Conservation (phyloP, 2,888 invertebrate genomes). For the Nymphalis c-album region DNA sequence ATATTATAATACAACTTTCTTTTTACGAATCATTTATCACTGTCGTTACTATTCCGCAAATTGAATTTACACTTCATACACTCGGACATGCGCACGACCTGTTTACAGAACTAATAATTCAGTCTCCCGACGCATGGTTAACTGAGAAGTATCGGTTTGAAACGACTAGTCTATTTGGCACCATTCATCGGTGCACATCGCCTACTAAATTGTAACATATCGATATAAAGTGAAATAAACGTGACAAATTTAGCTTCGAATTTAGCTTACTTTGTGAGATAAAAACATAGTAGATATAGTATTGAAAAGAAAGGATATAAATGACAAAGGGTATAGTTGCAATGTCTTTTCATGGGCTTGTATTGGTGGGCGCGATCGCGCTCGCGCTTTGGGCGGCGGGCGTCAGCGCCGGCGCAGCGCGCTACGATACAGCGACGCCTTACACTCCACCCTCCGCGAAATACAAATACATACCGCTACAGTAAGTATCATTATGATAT, state of each 20-base stretch:
- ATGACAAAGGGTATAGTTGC: conserved; percentile 49
- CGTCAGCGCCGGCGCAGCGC: conserved; percentile 54
- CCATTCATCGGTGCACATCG: conserved; percentile 53
- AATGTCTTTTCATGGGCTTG: conserved; percentile 60
- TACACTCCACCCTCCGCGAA: conserved; percentile 61
- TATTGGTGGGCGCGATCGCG: conserved; percentile 56
- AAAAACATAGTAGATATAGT: background rate
- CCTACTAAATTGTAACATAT: conserved; percentile 29
- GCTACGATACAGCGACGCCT: conserved; percentile 73
- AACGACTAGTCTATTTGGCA: conserved; percentile 60
- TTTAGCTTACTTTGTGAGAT: background rate
- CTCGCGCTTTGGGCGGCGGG: conserved; percentile 67
- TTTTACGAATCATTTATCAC: conserved; percentile 30
- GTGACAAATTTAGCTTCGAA: background rate
- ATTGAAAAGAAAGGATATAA: conserved; percentile 1
- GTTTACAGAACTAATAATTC: conserved; percentile 71
- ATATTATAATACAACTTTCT: conserved; percentile 33
- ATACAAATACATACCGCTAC: conserved; percentile 69
- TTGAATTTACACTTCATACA: conserved; percentile 69
- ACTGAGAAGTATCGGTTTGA: conserved; percentile 57
- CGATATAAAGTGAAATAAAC: background rate
- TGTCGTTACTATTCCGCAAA: conserved; percentile 53
- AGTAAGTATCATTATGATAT: conserved; percentile 56
- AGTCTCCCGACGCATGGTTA: conserved; percentile 64
- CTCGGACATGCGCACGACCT: conserved; percentile 56